Conservation (phyloP, 1,140 invertebrate genomes). For the Sitobion miscanthi region DNA sequence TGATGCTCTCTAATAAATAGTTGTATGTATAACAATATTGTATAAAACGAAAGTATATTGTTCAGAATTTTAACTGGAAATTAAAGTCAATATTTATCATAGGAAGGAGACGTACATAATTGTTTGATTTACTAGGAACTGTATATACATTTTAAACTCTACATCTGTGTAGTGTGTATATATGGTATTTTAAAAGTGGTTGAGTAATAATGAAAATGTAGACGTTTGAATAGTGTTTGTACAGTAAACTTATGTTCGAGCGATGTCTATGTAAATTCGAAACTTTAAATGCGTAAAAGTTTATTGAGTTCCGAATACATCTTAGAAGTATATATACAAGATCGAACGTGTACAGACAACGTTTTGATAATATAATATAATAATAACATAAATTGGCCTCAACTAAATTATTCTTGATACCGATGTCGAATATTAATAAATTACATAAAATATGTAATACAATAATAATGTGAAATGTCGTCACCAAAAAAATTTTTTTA, state of each 20-base stretch:
- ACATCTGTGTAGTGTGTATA: not conserved
- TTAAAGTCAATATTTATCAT: not conserved
- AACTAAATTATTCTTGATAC: not conserved
- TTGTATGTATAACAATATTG: not conserved
- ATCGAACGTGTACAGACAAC: not conserved
- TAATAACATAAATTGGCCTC: not conserved
- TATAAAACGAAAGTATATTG: not conserved
- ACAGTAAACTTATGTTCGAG: not conserved
- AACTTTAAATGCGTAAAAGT: conserved; percentile 11
- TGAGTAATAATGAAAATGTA: not conserved
- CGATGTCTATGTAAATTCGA: not conserved
- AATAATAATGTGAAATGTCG: not conserved
- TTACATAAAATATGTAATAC: not conserved
- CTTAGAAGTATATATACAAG: not conserved
- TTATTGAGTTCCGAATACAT: not conserved
- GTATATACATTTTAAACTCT: not conserved
- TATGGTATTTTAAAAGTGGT: conserved; percentile 6
- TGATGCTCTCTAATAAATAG: not conserved
- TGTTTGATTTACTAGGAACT: not conserved
- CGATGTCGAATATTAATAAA: not conserved
- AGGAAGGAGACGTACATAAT: not conserved
- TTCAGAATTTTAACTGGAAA: not conserved
- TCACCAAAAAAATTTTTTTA: not conserved
- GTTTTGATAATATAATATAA: not conserved
- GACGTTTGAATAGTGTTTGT: not conserved